Conservation (phyloP, 64 coral and sea anemone genomes). For the Acropora tenuis region DNA sequence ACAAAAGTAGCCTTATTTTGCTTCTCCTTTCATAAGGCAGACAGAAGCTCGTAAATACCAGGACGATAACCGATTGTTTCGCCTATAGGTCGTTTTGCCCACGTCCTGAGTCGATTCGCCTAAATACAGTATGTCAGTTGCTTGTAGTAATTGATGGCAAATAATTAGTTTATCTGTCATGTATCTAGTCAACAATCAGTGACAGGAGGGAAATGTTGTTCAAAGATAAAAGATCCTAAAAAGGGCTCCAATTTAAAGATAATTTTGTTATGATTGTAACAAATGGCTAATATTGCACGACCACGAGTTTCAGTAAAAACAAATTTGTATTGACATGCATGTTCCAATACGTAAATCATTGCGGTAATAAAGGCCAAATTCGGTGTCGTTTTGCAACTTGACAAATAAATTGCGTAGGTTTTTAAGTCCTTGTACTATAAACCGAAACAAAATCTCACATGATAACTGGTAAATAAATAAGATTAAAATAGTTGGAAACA, state of each 20-base stretch:
- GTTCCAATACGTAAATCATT: neutral
- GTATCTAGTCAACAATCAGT: neutral
- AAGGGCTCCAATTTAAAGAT: neutral
- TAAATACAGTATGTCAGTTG: too few species aligned
- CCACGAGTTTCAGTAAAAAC: neutral
- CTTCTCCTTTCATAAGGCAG: too few species aligned
- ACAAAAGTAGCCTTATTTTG: too few species aligned
- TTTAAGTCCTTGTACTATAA: neutral
- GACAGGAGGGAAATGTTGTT: neutral
- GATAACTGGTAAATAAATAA: neutral
- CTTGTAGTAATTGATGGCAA: neutral
- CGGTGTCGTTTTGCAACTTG: neutral
- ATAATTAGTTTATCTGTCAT: neutral
- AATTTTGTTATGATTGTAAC: neutral
- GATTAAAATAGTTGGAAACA: constrained; percentile 13
- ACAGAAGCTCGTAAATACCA: too few species aligned
- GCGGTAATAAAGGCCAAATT: too few species aligned
- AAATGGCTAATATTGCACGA: too few species aligned
- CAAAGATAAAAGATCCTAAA: neutral
- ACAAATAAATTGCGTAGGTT: neutral
- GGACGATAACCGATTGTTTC: too few species aligned
- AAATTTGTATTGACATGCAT: neutral
- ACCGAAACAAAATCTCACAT: neutral
- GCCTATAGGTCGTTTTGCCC: too few species aligned
- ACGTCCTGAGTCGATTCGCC: too few species aligned